Base-by-base conservation (phyloP, 2,797 vertebrate genomes). In the Sebastolobus altivelis region DNA sequence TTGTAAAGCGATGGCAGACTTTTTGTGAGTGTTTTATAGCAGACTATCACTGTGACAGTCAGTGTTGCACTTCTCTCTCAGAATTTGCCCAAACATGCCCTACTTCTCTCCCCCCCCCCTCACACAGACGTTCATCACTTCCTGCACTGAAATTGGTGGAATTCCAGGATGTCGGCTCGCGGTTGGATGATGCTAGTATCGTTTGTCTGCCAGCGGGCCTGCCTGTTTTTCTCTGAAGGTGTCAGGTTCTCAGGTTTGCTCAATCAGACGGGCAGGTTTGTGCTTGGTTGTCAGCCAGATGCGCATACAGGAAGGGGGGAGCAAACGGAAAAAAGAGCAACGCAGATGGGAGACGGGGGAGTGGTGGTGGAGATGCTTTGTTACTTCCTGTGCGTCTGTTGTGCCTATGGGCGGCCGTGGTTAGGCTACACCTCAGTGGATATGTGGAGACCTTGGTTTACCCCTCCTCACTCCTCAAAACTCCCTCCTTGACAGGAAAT, bases 101-200 rank as follows among this genome's bases (percentile, higher is more conserved):
- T 18, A 16, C 65, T 59, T 40, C 60, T 38, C 35, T 11, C 2
- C 16, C 58, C 29, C n/a, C 8, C n/a, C 8, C 2, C 5, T 9
- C 70, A 58, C 60, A n/a, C 81, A 90, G 77, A 75, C 35, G 55
- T 74, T 86, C 77, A 83, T 84, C 86, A 86, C 86, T 93, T 95
- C 89, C 93, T 93, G 71, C n/a, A 1, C 77, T 84, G 76, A 88
- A 86, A 92, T 93, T 90, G 85, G 85, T 90, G 80, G 82, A 92
- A 94, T 95, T 95, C 92, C 92, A 89, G 91, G 73, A 76, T 76
- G 72, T 82, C 5, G 4, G 67, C 87, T 87, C 58, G 72, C 75
- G 49, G 86, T 93, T 87, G 85, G 85, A 86, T 84, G 87, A 88
- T 81, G 74, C 71, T 75, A 73, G 69, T 87, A 80, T 87, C 20